Percentiles rank a stretch among this genome's conserved stretches.
Evolutionary conservation across 2,888 invertebrate genomes (phyloP).

Genomic region (Trilocha varians): DNA sequence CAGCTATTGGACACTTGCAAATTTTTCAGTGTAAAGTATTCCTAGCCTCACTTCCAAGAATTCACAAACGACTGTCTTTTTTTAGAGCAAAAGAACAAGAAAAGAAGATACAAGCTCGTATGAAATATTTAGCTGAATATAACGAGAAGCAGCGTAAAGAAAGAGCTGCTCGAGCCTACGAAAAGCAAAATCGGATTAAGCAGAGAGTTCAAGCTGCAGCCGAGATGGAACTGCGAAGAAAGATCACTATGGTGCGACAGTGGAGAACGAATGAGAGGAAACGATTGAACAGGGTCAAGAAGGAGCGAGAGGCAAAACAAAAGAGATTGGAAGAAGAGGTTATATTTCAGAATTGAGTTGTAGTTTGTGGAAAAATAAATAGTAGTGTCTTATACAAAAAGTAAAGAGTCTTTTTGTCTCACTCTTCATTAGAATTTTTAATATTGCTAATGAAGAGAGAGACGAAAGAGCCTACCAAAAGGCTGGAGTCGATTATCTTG

Average conservation of each 20-base stretch:
- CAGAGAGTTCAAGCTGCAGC: constrained; percentile 59
- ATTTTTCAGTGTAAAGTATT: too few species aligned
- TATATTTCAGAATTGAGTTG: constrained; percentile 6
- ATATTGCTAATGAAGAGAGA: too few species aligned
- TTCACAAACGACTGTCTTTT: too few species aligned
- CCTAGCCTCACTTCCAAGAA: too few species aligned
- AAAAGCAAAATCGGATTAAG: constrained; percentile 50
- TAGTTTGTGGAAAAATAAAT: too few species aligned
- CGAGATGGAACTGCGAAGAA: constrained; percentile 56
- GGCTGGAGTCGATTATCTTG: too few species aligned
- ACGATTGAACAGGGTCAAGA: constrained; percentile 39
- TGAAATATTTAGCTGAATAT: constrained; percentile 50
- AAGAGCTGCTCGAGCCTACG: constrained; percentile 34
- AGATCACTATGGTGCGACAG: constrained; percentile 59
- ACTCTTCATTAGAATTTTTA: too few species aligned
- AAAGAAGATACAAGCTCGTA: constrained; percentile 44
- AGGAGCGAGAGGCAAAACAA: constrained; percentile 41
- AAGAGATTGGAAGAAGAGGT: constrained; percentile 46
- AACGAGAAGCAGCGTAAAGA: constrained; percentile 50
- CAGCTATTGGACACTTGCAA: too few species aligned
- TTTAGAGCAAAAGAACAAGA: constrained; percentile 55
- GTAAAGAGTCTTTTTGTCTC: too few species aligned
- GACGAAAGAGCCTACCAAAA: too few species aligned
- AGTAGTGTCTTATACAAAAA: too few species aligned
- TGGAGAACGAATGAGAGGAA: constrained; percentile 60